Evolutionary conservation across 2,888 invertebrate species (phyloP).

Genomic region (Thymelicus acteon): DNA sequence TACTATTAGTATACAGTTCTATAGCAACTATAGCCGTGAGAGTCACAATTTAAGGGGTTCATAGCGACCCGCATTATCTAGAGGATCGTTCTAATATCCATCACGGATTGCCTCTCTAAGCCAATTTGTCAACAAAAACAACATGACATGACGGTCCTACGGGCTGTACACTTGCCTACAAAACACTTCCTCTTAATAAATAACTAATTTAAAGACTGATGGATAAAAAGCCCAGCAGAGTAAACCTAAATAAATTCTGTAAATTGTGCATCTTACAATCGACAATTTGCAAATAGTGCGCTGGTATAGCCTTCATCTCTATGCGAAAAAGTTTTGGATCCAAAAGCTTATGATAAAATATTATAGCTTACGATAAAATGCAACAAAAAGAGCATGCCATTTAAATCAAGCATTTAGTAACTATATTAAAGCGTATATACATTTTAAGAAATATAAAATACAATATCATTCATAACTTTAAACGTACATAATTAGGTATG

Average conservation of each 20-base stretch:
- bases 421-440: background rate
- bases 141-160: constrained; percentile 11
- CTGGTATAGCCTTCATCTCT: too few species aligned
- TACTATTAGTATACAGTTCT: too few species aligned
- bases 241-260: too few species aligned
- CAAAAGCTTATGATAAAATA: too few species aligned
- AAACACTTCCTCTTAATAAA: constrained; percentile 12
- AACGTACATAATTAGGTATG: constrained; percentile 6
- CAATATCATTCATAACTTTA: too few species aligned
- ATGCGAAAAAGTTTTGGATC: too few species aligned
- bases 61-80: constrained; percentile 23
- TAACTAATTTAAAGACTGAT: background rate
- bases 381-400: background rate
- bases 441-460: background rate
- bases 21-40: too few species aligned
- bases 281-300: too few species aligned
- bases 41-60: too few species aligned
- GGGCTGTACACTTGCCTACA: constrained; percentile 13
- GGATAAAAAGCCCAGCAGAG: too few species aligned
- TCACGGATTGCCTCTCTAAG: constrained; percentile 17
- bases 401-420: background rate
- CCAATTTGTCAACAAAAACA: constrained; percentile 28
- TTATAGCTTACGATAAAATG: background rate
- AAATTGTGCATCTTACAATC: too few species aligned
- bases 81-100: constrained; percentile 14